Evolutionary conservation across 2,797 vertebrate species (phyloP).

Genomic region (Sciurus vulgaris): DNA sequence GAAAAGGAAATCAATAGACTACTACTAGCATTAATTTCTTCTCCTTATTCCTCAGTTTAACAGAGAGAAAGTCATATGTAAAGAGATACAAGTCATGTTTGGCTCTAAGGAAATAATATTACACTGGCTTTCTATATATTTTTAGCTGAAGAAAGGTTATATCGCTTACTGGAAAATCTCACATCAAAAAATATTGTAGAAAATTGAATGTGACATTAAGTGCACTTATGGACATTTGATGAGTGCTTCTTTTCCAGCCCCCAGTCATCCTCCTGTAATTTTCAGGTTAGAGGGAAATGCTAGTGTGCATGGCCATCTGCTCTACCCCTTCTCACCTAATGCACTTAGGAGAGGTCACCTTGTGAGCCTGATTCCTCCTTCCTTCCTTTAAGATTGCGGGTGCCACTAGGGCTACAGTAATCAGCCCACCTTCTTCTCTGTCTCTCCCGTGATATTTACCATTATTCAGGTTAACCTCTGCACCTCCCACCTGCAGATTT

Average conservation of each 20-base stretch:
- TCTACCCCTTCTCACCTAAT: neutral
- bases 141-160: constrained; percentile 15
- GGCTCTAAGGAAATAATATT: neutral
- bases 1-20: neutral
- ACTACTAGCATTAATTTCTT: neutral
- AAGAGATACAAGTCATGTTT: constrained; percentile 14
- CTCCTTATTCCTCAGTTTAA: neutral
- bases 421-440: neutral
- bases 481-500: neutral
- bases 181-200: constrained; percentile 32
- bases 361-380: neutral
- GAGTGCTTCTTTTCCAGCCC: neutral
- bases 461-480: constrained; percentile 23
- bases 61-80: neutral
- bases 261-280: constrained; percentile 3
- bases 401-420: neutral
- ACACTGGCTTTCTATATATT: neutral
- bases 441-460: neutral
- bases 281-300: constrained; percentile 22
- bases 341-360: neutral
- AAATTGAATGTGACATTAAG: constrained; percentile 48
- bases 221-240: constrained; percentile 36
- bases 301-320: neutral
- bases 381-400: neutral
- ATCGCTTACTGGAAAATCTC: constrained; percentile 57